These are phyloP conservation scores for Matsumyia berberina DNA, from an alignment of 2,888 invertebrate genomes.

Conservation along the genomic window DNA sequence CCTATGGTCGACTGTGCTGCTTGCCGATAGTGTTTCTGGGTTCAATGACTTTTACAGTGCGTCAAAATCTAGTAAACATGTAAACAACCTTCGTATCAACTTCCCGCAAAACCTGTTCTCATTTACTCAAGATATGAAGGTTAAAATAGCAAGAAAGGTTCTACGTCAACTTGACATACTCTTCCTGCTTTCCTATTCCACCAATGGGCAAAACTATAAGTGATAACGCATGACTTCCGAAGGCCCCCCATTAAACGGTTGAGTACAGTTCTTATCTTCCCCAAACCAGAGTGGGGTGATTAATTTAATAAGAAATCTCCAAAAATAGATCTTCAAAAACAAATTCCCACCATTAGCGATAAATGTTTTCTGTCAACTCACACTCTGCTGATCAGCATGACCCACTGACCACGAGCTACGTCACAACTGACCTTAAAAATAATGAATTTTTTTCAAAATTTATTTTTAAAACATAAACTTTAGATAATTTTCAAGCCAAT, in stretches of 20 bases:
- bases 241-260: not conserved
- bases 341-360: slow-evolving; percentile 8
- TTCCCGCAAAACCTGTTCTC: not conserved
- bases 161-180: too few relatives aligned
- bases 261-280: slow-evolving; percentile 5
- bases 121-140: not conserved
- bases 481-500: not conserved
- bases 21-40: not conserved
- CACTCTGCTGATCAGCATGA: slow-evolving; percentile 32
- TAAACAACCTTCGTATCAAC: not conserved
- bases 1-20: not conserved
- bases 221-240: slow-evolving; percentile 11
- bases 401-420: slow-evolving; percentile 43
- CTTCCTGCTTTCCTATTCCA: not conserved
- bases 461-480: slow-evolving; percentile 4
- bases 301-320: not conserved
- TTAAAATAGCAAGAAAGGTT: not conserved
- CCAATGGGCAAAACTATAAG: not conserved
- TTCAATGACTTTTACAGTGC: not conserved
- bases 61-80: not conserved
- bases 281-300: slow-evolving; percentile 10
- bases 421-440: slow-evolving; percentile 30
- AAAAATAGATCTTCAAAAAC: slow-evolving; percentile 32
- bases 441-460: slow-evolving; percentile 22
- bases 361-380: slow-evolving; percentile 37